phyloP scores from a whole-genome alignment of 2,797 vertebrate species.

The Erpetoichthys calabaricus region DNA sequence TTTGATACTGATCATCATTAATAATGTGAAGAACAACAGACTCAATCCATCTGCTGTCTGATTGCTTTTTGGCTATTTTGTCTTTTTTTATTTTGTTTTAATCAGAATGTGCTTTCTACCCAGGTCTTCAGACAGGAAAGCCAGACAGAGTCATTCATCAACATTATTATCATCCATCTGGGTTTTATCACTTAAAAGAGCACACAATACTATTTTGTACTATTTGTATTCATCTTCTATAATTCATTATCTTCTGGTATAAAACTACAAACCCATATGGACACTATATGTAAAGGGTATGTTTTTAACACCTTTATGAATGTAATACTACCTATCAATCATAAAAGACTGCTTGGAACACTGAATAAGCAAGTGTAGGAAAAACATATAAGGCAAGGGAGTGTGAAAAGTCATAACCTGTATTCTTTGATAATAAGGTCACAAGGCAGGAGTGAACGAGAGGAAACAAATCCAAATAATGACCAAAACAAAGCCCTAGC shows the following conservation, averaged over 20 bases:
- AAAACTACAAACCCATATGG: no score
- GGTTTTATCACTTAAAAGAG: slow-evolving; percentile 38
- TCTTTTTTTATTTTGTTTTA: slow-evolving; percentile 20
- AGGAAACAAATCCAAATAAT: no score
- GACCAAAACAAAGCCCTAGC: no score
- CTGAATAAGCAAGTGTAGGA: no score
- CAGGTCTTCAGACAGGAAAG: slow-evolving; percentile 44
- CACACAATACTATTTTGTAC: neutral
- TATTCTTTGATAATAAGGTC: no score
- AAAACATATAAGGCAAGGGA: no score
- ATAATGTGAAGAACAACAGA: slow-evolving; percentile 37
- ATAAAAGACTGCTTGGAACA: no score
- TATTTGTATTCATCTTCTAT: neutral
- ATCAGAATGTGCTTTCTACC: slow-evolving; percentile 32
- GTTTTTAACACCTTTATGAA: no score
- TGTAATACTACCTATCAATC: no score
- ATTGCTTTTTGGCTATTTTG: slow-evolving; percentile 33
- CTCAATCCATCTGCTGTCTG: slow-evolving; percentile 41
- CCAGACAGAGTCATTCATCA: slow-evolving; percentile 51
- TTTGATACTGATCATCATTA: slow-evolving; percentile 46
- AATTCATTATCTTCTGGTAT: neutral
- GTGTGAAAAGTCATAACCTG: no score
- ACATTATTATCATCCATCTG: slow-evolving; percentile 44
- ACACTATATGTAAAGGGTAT: no score
- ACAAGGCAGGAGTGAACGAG: no score